Conservation (phyloP, 2,113 vertebrate genomes). For the Bubo blakistoni region DNA sequence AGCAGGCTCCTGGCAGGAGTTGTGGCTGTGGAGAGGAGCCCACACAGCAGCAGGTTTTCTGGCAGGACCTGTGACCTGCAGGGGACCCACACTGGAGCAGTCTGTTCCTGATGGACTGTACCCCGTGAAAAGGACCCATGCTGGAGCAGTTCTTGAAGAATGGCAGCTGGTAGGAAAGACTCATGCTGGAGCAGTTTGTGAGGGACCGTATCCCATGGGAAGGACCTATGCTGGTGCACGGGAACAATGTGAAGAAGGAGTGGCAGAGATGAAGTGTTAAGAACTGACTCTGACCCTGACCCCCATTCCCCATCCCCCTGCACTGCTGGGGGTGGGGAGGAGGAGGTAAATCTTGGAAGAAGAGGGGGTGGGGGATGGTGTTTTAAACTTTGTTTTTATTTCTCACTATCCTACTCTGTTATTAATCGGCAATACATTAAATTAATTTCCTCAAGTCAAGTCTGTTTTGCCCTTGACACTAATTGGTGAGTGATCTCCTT, state of each 20-base stretch:
- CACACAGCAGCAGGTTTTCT: rapidly evolving
- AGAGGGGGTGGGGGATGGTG: not conserved
- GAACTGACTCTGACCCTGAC: not conserved
- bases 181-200: rapidly evolving
- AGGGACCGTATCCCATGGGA: not conserved
- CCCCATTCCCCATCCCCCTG: not conserved
- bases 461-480: not conserved
- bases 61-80: not conserved
- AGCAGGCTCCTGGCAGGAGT: not conserved
- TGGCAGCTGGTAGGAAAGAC: not conserved
- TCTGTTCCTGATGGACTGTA: too few relatives aligned
- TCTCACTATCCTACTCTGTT: not conserved
- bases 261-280: not conserved
- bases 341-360: not conserved
- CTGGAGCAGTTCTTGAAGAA: not conserved
- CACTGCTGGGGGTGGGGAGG: not conserved
- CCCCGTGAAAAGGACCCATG: rapidly evolving
- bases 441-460: not conserved
- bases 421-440: not conserved
- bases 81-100: not conserved
- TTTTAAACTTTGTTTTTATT: not conserved
- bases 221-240: not conserved
- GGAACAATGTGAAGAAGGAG: not conserved
- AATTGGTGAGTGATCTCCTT: not conserved
- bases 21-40: not conserved